Evolutionary conservation across 2,888 invertebrate species (phyloP).

Genomic region (Dorcus hopei): DNA sequence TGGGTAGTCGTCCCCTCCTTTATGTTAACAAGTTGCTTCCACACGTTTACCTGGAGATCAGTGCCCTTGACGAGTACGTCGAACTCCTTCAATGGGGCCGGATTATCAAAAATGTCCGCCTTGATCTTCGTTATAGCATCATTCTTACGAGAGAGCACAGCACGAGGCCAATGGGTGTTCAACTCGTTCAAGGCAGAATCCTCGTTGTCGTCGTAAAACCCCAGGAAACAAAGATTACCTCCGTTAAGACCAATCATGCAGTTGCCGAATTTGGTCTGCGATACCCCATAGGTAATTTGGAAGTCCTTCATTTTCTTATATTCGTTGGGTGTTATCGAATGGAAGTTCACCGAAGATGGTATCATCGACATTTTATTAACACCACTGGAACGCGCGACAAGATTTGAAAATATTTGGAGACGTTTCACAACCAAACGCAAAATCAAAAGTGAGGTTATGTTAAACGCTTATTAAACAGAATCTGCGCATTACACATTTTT

Average conservation of each 20-base stretch:
- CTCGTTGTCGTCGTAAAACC: slow-evolving; percentile 31
- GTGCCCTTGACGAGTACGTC: slow-evolving; percentile 37
- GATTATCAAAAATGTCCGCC: slow-evolving; percentile 26
- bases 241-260: slow-evolving; percentile 33
- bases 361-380: neutral
- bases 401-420: too few relatives aligned
- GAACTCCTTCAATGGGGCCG: slow-evolving; percentile 16
- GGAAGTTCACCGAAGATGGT: slow-evolving; percentile 12
- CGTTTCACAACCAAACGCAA: too few relatives aligned
- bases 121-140: slow-evolving; percentile 20
- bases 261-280: slow-evolving; percentile 33
- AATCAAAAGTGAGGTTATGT: too few relatives aligned
- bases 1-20: slow-evolving; percentile 37
- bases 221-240: slow-evolving; percentile 31
- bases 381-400: too few relatives aligned
- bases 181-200: slow-evolving; percentile 29
- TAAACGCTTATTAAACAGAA: too few relatives aligned
- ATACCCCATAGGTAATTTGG: slow-evolving; percentile 31
- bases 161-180: slow-evolving; percentile 34
- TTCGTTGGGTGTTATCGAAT: slow-evolving; percentile 24
- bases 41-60: slow-evolving; percentile 40
- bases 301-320: slow-evolving; percentile 29
- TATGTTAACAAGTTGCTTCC: slow-evolving; percentile 39
- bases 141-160: slow-evolving; percentile 29
- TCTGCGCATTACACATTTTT: too few relatives aligned